Evolutionary conservation across 2,797 vertebrate species (phyloP), one percentile per base, ranked within the genome.

Genomic region (Spondyliosoma cantharus): DNA sequence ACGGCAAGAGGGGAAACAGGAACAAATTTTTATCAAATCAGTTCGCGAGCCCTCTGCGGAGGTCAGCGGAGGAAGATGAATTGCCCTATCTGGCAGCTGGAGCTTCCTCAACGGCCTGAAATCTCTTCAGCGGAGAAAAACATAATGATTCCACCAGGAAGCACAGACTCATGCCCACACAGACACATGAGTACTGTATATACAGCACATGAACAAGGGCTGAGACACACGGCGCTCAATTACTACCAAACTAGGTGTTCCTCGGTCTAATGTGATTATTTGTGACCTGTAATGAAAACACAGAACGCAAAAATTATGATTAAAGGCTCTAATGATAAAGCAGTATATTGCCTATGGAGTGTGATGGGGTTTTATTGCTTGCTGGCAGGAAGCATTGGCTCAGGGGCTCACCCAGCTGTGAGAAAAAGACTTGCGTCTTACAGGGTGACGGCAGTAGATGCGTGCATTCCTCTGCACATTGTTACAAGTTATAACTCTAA

Each of bases 1-100:
- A 67, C 56, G 4, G 52, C 7, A 9, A 79, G 37, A 53, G 45
- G 48, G 70, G 32, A 80, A 75, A 75, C 49, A 59, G 79, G 74
- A 87, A 82, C 74, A 81, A 82, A 86, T 70, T 78, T 83, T 76
- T 86, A 86, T 88, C 62, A 74, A 84, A 86, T 92, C 71, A 82
- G 82, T 78, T 76, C 83, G 72, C 42, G 49, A 80, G 61, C 46
- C 37, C 70, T 80, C 67, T 65, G 74, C 0, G 9, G 68, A 80
- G 81, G 66, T 86, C 77, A 78, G 62, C 53, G 69, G 46, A 79
- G 54, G 74, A 80, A 83, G 82, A 86, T 81, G 57, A 86, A 89
- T 50, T 71, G 60, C 54, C 29, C 42, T 56, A 67, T 86, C 63
- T 87, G 88, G 73, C 85, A 82, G 54, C 49, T 27, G 24, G 50